phyloP scores from a whole-genome alignment of 2,797 vertebrate species.

The Artibeus jamaicensis region DNA sequence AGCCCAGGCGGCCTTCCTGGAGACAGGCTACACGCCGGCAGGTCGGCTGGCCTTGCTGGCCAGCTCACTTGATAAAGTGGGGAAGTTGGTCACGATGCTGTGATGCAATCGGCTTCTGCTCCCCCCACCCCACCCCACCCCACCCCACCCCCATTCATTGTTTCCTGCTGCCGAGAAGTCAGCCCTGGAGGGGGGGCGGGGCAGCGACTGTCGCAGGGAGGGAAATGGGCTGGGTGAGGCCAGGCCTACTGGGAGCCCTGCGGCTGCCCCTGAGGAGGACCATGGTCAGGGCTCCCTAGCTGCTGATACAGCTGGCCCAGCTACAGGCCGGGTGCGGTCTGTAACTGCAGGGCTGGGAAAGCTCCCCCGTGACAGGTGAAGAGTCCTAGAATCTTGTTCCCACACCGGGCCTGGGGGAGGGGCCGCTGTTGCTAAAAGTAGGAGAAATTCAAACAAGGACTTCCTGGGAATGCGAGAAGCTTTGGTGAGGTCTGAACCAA shows the following conservation, averaged over 20 bases:
- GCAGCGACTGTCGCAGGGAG: not conserved
- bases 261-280: not conserved
- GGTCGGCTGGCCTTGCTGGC: too few relatives aligned
- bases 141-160: slow-evolving; percentile 66
- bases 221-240: slow-evolving; percentile 50
- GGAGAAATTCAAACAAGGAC: slow-evolving; percentile 69
- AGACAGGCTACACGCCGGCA: not conserved
- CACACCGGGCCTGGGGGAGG: slow-evolving; percentile 4
- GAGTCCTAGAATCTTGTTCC: not conserved
- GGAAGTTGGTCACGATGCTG: slow-evolving; percentile 66
- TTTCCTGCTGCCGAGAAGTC: slow-evolving; percentile 68
- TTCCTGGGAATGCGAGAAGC: slow-evolving; percentile 56
- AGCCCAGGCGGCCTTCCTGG: not conserved
- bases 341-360: not conserved
- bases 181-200: not conserved
- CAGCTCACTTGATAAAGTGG: not conserved
- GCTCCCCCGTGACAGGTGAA: not conserved
- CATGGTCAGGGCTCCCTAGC: not conserved
- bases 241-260: not conserved
- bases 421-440: slow-evolving; percentile 73
- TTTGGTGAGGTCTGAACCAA: not conserved
- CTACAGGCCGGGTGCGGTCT: not conserved
- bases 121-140: slow-evolving; percentile 8
- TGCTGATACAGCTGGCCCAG: not conserved
- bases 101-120: slow-evolving; percentile 57